Evolutionary conservation across 1,140 invertebrate species (phyloP).

Genomic region (Drosophila tropicalis): DNA sequence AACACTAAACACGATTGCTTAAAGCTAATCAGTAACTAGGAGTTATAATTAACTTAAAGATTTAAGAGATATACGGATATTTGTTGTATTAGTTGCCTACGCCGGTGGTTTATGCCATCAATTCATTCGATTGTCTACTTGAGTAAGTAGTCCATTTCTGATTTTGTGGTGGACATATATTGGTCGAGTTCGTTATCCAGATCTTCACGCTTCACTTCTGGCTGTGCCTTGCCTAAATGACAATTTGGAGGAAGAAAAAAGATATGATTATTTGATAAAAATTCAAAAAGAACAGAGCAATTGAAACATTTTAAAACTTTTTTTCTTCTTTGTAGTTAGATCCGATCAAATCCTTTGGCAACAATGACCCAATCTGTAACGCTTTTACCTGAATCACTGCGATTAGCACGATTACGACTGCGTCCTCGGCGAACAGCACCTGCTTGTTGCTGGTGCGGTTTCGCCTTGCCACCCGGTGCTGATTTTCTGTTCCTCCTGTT

Average conservation of each 20-base stretch:
- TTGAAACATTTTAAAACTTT: background rate
- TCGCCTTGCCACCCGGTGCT: background rate
- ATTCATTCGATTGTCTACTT: slow-evolving; percentile 47
- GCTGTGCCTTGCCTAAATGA: slow-evolving; percentile 48
- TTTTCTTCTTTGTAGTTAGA: slow-evolving; percentile 1
- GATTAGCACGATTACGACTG: slow-evolving; percentile 70
- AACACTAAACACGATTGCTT: slow-evolving; percentile 15
- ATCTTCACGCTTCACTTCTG: slow-evolving; percentile 77
- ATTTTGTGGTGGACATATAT: slow-evolving; percentile 82
- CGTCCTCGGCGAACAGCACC: slow-evolving; percentile 70
- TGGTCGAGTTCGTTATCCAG: slow-evolving; percentile 80
- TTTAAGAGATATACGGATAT: slow-evolving; percentile 34
- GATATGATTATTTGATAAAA: slow-evolving; percentile 16
- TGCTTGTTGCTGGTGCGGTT: slow-evolving; percentile 35
- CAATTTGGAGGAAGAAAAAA: slow-evolving; percentile 1
- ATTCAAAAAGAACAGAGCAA: background rate
- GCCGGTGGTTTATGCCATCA: slow-evolving; percentile 41
- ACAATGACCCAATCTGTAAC: slow-evolving; percentile 45
- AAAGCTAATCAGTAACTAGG: slow-evolving; percentile 54
- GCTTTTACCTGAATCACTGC: slow-evolving; percentile 77
- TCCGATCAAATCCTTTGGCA: slow-evolving; percentile 30
- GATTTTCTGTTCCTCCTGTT: slow-evolving; percentile 24
- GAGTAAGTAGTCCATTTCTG: slow-evolving; percentile 71
- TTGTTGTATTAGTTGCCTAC: slow-evolving; percentile 32
- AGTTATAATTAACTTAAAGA: slow-evolving; percentile 34